Base-by-base conservation (phyloP, 2,797 vertebrate species). In the Crossoptilon crossoptilon region DNA sequence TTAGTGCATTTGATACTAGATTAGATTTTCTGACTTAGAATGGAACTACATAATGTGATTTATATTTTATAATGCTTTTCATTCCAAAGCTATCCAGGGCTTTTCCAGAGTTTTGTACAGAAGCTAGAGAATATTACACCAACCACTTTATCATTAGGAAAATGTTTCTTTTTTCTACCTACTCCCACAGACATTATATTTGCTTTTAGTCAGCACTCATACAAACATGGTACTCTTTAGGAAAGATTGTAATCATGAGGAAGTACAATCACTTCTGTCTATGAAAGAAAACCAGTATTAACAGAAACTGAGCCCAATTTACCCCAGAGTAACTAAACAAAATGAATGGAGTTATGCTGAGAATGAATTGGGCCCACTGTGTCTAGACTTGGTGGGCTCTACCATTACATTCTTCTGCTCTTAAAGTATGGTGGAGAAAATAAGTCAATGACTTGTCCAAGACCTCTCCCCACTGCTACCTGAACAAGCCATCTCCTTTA, bases 261-360 rank as follows among this genome's bases (percentile, higher is more conserved):
- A 77, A 96, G 83, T 79, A 94, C 88, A 95, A 95, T 87, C 91
- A 94, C 87, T 96, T 96, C 93, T 95, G 87, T 81, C 12, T 8
- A 84, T 76, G 72, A 90, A 96, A 96, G 94, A 95, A 95, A 96
- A 96, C 13, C 78, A 84, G 94, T 44, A 91, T 95, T 96, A 94
- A 90, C 43, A 94, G 76, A 95, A 94, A 95, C 96, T 0, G 4
- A 88, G 53, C 60, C 78, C 55, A 96, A 94, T 94, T 94, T 76
- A 91, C 94, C 89, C 94, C 82, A 69, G 91, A 91, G 84, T 87
- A 85, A 90, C 87, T 75, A 80, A 69, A 92, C 76, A 93, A 94
- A 95, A 92, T 88, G 82, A 91, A 94, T 72, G 71, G 63, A 91
- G 88, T 83, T 91, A 83, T 12, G 18, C 58, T 78, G 74, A 75